Conservation (phyloP, 2,797 vertebrate species). For the Chelon labrosus region DNA sequence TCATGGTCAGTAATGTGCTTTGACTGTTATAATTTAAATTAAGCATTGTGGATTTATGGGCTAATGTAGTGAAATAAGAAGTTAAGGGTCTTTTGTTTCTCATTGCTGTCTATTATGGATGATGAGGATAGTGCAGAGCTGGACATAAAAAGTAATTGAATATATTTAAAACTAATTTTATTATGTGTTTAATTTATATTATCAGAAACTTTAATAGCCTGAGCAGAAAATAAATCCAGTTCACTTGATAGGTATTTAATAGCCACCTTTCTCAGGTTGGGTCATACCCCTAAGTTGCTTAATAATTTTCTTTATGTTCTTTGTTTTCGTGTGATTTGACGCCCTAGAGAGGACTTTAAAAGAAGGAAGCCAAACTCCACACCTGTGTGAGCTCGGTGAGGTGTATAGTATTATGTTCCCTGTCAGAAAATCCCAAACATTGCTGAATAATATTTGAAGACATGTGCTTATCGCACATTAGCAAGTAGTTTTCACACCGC, state of each 20-base stretch:
- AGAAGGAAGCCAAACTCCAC: neutral
- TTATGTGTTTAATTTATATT: slow-evolving; percentile 54
- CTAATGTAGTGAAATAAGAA: slow-evolving; percentile 47
- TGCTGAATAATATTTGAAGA: slow-evolving; percentile 42
- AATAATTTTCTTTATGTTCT: slow-evolving; percentile 3
- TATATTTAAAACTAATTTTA: slow-evolving; percentile 50
- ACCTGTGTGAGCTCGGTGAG: slow-evolving; percentile 16
- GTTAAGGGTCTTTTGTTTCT: slow-evolving; percentile 60
- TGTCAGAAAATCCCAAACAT: slow-evolving; percentile 45
- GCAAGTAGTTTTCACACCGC: slow-evolving; percentile 41
- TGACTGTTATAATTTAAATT: slow-evolving; percentile 51
- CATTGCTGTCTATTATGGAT: slow-evolving; percentile 57
- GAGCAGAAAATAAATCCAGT: slow-evolving; percentile 44
- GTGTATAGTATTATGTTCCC: slow-evolving; percentile 35
- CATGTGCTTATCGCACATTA: slow-evolving; percentile 49
- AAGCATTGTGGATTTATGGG: slow-evolving; percentile 50
- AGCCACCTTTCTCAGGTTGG: slow-evolving; percentile 14
- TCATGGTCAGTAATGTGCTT: slow-evolving; percentile 41
- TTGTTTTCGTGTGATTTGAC: slow-evolving; percentile 19
- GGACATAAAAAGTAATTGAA: slow-evolving; percentile 32
- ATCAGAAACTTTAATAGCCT: slow-evolving; percentile 27
- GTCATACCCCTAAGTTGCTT: slow-evolving; percentile 8
- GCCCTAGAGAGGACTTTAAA: neutral
- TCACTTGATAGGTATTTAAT: slow-evolving; percentile 36
- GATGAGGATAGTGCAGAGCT: slow-evolving; percentile 50